Percentiles rank a stretch among this genome's conserved stretches.
These are phyloP conservation scores for Megalurothrips usitatus DNA, from an alignment of 2,888 invertebrate species.

Conservation along the genomic window DNA sequence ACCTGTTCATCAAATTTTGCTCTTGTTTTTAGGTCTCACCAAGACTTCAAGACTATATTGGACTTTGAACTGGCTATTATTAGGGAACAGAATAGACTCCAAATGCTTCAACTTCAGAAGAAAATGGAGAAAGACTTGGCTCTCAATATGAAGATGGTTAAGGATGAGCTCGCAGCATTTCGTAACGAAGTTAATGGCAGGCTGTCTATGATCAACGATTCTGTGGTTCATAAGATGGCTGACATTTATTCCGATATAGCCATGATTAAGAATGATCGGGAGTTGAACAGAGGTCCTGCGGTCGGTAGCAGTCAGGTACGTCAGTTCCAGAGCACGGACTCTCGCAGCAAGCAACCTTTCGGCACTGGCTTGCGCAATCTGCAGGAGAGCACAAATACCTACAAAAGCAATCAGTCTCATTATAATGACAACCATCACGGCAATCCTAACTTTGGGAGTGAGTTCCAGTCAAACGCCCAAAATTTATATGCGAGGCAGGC, in stretches of 20 bases:
- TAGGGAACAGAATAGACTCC: background rate
- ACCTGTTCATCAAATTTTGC: background rate
- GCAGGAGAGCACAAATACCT: no score
- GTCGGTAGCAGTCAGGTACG: no score
- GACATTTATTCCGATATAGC: background rate
- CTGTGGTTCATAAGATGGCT: background rate
- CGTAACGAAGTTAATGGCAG: background rate
- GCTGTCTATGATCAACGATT: background rate
- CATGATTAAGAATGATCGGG: background rate
- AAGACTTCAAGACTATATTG: background rate
- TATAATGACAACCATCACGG: no score
- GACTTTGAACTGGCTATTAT: background rate
- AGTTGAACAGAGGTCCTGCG: background rate
- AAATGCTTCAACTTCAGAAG: background rate
- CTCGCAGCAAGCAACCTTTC: no score
- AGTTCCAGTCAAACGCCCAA: no score
- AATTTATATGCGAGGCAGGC: no score
- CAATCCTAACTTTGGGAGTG: no score
- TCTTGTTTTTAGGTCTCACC: background rate
- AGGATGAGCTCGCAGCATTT: background rate
- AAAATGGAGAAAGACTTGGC: background rate
- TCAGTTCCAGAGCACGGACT: no score
- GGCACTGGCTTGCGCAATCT: no score
- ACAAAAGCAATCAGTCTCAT: no score
- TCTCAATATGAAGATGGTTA: background rate